Conservation (phyloP, 2,888 invertebrate genomes). For the Sinohyriopsis cumingii region DNA sequence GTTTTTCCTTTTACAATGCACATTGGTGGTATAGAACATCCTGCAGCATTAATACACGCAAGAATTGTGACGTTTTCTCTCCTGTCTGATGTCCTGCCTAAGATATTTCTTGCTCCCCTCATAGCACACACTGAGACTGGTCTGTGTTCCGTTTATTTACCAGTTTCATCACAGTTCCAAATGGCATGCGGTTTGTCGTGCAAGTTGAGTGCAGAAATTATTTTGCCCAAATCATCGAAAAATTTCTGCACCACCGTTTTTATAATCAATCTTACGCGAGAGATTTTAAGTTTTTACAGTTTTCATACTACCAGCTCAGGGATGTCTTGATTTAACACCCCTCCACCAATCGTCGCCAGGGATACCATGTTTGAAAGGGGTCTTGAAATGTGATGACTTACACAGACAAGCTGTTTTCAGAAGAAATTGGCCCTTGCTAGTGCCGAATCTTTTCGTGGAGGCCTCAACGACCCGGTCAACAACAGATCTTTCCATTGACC, state of each 20-base stretch:
- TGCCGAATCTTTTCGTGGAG: conserved; percentile 1
- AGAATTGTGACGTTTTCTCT: conserved; percentile 2
- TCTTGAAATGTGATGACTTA: too few species aligned
- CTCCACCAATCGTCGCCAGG: conserved; percentile 2
- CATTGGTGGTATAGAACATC: too few species aligned
- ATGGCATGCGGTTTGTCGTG: background rate
- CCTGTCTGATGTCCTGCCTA: background rate
- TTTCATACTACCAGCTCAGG: background rate
- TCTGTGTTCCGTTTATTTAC: background rate
- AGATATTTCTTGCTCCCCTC: background rate
- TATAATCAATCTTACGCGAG: too few species aligned
- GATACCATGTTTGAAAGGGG: too few species aligned
- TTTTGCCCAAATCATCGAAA: too few species aligned
- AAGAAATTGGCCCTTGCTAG: too few species aligned
- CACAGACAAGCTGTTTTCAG: too few species aligned
- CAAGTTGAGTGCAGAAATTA: too few species aligned
- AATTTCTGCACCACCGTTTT: too few species aligned
- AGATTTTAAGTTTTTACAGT: background rate
- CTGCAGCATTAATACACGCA: too few species aligned
- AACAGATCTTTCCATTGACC: background rate
- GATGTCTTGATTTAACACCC: background rate
- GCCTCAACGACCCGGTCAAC: background rate
- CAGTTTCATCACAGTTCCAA: conserved; percentile 4
- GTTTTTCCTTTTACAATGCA: too few species aligned
- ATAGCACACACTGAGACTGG: background rate